A percentile compares a stretch with the other conserved stretches of the same genome.
These are phyloP conservation scores for Euura saliciscinereae DNA, from an alignment of 1,140 invertebrate genomes.

Conservation along the genomic window DNA sequence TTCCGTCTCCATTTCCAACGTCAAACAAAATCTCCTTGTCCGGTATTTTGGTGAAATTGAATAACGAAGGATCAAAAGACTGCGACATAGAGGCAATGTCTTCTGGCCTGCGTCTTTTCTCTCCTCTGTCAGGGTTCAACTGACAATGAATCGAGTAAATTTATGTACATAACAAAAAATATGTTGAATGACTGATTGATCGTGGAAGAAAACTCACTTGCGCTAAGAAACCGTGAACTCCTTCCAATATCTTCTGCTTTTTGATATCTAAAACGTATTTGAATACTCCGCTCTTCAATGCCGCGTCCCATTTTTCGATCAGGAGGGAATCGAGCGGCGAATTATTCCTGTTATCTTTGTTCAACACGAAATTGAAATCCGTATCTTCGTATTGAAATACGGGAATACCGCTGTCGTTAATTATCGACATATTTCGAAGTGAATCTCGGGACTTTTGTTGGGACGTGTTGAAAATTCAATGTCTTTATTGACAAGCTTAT, in stretches of 20 bases:
- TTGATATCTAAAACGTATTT: conserved; percentile 47
- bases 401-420: not conserved
- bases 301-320: conserved; percentile 42
- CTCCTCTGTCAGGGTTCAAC: conserved; percentile 70
- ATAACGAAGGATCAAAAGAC: conserved; percentile 65
- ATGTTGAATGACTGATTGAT: conserved; percentile 5
- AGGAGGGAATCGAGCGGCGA: conserved; percentile 45
- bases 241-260: conserved; percentile 47
- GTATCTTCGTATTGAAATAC: conserved; percentile 17
- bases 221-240: conserved; percentile 50
- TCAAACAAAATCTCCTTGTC: conserved; percentile 65
- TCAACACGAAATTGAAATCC: conserved; percentile 15
- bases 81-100: conserved; percentile 63
- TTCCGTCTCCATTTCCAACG: conserved; percentile 39
- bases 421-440: conserved; percentile 9
- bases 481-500: too few species aligned
- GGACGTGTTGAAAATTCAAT: too few species aligned
- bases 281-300: conserved; percentile 40
- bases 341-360: conserved; percentile 24
- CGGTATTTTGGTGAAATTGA: conserved; percentile 73
- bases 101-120: conserved; percentile 67
- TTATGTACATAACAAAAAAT: conserved; percentile 10
- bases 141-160: conserved; percentile 46
- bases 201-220: conserved; percentile 44
- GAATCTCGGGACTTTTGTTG: too few species aligned